phyloP scores from a whole-genome alignment of 2,888 invertebrate species.

The Zonitis immaculata region DNA sequence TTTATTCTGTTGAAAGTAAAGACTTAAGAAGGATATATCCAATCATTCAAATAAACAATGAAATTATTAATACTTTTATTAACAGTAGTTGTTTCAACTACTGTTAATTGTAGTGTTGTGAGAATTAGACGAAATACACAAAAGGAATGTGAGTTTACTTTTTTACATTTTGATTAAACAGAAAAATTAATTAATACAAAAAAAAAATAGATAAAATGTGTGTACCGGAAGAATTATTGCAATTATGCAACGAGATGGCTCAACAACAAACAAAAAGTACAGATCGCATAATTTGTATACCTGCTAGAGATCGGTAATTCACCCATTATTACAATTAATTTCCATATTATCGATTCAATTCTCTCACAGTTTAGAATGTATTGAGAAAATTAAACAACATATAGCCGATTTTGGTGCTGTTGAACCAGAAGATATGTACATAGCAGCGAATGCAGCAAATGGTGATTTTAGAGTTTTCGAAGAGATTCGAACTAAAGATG shows the following conservation, averaged over 20 bases:
- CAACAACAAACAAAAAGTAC: slow-evolving; percentile 57
- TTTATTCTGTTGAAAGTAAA: neutral
- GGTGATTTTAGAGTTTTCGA: slow-evolving; percentile 72
- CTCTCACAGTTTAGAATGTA: slow-evolving; percentile 62
- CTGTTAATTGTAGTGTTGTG: neutral
- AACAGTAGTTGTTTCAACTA: neutral
- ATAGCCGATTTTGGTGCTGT: slow-evolving; percentile 78
- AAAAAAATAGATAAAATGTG: slow-evolving; percentile 64
- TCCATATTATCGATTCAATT: neutral
- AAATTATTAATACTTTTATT: neutral
- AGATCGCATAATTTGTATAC: slow-evolving; percentile 59
- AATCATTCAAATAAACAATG: neutral
- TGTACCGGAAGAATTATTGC: slow-evolving; percentile 61
- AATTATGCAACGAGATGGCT: slow-evolving; percentile 65
- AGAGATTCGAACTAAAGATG: slow-evolving; percentile 71
- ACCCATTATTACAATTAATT: slow-evolving; percentile 1
- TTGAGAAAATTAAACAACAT: slow-evolving; percentile 67
- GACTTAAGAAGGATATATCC: neutral
- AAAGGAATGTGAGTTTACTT: slow-evolving; percentile 25
- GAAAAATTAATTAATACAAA: too few species aligned
- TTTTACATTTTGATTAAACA: slow-evolving; percentile 2
- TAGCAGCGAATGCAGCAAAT: slow-evolving; percentile 69
- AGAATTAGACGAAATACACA: slow-evolving; percentile 19
- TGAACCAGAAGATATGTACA: slow-evolving; percentile 86
- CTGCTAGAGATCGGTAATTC: slow-evolving; percentile 66